phyloP scores from a whole-genome alignment of 2,113 vertebrate genomes.

The Pteruthius melanotis region DNA sequence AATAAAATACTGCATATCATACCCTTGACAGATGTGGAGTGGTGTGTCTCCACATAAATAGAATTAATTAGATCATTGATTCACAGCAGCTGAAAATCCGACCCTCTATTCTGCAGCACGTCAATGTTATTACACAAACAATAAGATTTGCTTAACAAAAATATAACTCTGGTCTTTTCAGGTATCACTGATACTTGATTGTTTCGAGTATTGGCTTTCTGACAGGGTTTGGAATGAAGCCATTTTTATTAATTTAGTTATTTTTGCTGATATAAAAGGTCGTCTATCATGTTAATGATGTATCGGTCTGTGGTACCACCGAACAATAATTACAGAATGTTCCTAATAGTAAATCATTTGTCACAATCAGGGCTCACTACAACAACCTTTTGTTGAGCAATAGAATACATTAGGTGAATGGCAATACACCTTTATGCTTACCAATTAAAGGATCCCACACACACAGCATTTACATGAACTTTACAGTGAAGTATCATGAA shows the following conservation, averaged over 20 bases:
- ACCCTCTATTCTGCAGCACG: constrained; percentile 19
- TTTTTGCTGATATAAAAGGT: constrained; percentile 88
- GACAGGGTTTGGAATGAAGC: constrained; percentile 84
- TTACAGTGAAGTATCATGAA: constrained; percentile 57
- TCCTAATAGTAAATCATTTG: constrained; percentile 87
- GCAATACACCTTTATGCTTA: constrained; percentile 76
- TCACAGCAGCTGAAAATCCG: constrained; percentile 31
- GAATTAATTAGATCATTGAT: constrained; percentile 60
- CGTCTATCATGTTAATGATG: constrained; percentile 86
- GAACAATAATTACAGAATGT: constrained; percentile 89
- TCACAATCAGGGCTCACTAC: constrained; percentile 80
- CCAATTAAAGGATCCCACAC: constrained; percentile 63
- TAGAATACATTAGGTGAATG: constrained; percentile 77
- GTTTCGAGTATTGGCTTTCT: constrained; percentile 83
- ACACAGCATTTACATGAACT: constrained; percentile 46
- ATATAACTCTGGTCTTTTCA: constrained; percentile 67
- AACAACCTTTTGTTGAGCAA: constrained; percentile 79
- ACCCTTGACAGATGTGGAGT: constrained; percentile 49
- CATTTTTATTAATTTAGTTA: constrained; percentile 91
- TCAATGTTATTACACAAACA: constrained; percentile 65
- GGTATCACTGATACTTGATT: constrained; percentile 77
- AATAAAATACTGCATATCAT: constrained; percentile 28
- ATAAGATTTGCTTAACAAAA: constrained; percentile 69
- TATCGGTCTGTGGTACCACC: constrained; percentile 81
- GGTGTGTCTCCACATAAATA: constrained; percentile 53